Evolutionary conservation across 2,113 vertebrate genomes (phyloP).

Genomic region (Myotis davidii): DNA sequence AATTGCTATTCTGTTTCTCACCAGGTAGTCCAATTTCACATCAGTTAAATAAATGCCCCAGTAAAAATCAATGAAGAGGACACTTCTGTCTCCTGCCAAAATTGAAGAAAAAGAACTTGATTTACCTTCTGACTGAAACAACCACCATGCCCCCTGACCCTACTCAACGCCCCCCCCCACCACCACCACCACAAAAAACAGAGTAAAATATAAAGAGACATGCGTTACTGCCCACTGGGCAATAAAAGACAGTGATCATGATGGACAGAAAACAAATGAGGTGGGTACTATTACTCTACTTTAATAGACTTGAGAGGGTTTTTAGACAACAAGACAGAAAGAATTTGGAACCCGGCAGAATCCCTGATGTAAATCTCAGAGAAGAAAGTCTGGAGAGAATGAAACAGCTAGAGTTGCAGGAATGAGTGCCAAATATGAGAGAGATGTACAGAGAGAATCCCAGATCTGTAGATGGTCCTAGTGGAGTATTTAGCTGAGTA

Average conservation of each 20-base stretch:
- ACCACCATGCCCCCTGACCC: not conserved
- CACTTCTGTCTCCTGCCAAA: not conserved
- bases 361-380: not conserved
- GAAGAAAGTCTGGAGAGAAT: not conserved
- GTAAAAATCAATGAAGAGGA: not conserved
- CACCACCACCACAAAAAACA: not conserved
- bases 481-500: not conserved
- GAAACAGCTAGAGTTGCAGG: not conserved
- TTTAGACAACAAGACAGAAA: not conserved
- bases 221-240: not conserved
- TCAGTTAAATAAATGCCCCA: constrained; percentile 16
- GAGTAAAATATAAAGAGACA: not conserved
- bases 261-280: not conserved
- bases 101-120: not conserved
- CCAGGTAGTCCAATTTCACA: not conserved
- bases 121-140: not conserved
- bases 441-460: not conserved
- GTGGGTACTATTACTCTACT: not conserved
- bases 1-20: not conserved
- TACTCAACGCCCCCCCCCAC: too few relatives aligned
- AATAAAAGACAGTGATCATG: not conserved
- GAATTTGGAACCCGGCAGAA: not conserved
- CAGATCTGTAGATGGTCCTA: not conserved
- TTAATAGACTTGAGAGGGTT: not conserved
- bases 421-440: not conserved